Conservation (phyloP, 2,113 vertebrate genomes). For the Bos javanicus region DNA sequence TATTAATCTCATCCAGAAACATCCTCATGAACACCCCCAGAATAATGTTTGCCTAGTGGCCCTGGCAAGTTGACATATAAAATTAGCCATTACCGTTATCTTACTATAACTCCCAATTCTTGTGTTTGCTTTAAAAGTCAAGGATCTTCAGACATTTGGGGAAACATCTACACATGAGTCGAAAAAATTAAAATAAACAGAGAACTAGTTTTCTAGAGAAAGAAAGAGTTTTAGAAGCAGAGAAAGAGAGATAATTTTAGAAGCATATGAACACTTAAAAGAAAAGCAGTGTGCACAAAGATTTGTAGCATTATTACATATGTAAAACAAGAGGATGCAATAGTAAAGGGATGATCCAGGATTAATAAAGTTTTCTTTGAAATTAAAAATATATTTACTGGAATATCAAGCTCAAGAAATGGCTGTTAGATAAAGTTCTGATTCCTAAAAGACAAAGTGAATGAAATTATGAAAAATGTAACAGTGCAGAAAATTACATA, state of each 20-base stretch:
- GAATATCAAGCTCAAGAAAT: background rate
- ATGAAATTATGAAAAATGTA: background rate
- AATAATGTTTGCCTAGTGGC: background rate
- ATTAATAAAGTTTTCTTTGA: background rate
- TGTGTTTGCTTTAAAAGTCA: background rate
- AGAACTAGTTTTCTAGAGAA: background rate
- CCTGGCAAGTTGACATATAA: background rate
- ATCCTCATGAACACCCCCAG: background rate
- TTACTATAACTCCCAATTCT: background rate
- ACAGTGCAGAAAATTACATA: background rate
- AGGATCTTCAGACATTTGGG: background rate
- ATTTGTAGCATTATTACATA: background rate
- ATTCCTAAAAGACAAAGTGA: background rate
- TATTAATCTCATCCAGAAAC: background rate
- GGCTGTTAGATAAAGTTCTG: background rate
- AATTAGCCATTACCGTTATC: background rate
- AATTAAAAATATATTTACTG: background rate
- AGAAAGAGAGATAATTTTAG: background rate
- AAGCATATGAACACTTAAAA: background rate
- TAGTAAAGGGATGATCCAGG: background rate
- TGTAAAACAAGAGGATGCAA: background rate
- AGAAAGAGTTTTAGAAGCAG: background rate
- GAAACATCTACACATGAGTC: background rate
- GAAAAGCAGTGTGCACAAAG: background rate
- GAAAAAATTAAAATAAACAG: background rate